Percentiles rank a stretch among this genome's conserved stretches.
Conservation (phyloP, 2,888 invertebrate species). For the Neocrepidodera transversa region DNA sequence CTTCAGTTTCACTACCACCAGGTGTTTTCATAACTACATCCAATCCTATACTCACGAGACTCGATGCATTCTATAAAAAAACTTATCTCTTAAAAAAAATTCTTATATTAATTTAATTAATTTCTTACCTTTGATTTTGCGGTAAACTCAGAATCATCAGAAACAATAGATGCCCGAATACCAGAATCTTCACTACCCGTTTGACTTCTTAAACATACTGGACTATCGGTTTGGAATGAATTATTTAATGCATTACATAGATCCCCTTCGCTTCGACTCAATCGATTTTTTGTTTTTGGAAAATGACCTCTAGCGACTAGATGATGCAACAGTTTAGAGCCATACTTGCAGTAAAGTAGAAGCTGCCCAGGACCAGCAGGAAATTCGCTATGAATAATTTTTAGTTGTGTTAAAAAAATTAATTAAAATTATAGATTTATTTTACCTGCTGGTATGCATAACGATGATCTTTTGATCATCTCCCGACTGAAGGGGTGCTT, state of each 20-base stretch:
- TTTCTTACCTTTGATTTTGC: constrained; percentile 53
- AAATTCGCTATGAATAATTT: constrained; percentile 59
- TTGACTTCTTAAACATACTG: constrained; percentile 53
- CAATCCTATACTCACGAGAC: constrained; percentile 53
- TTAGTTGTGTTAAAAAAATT: neutral
- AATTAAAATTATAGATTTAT: neutral
- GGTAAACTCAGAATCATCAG: constrained; percentile 53
- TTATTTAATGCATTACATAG: constrained; percentile 49
- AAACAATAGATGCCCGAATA: constrained; percentile 55
- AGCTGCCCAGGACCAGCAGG: constrained; percentile 64
- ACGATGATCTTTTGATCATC: constrained; percentile 69
- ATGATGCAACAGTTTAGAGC: constrained; percentile 59
- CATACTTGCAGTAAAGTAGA: constrained; percentile 62
- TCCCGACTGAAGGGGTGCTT: constrained; percentile 60
- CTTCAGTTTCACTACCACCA: constrained; percentile 59
- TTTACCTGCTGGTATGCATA: constrained; percentile 68
- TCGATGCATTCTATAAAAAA: constrained; percentile 54
- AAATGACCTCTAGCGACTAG: constrained; percentile 61
- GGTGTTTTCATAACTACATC: constrained; percentile 56
- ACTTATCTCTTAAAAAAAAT: neutral
- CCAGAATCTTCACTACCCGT: constrained; percentile 57
- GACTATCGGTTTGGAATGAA: constrained; percentile 48
- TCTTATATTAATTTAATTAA: neutral
- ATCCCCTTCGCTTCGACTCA: constrained; percentile 65
- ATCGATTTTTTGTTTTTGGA: constrained; percentile 50